Evolutionary conservation across 2,797 vertebrate species (phyloP).

Genomic region (Eulemur rubriventer): DNA sequence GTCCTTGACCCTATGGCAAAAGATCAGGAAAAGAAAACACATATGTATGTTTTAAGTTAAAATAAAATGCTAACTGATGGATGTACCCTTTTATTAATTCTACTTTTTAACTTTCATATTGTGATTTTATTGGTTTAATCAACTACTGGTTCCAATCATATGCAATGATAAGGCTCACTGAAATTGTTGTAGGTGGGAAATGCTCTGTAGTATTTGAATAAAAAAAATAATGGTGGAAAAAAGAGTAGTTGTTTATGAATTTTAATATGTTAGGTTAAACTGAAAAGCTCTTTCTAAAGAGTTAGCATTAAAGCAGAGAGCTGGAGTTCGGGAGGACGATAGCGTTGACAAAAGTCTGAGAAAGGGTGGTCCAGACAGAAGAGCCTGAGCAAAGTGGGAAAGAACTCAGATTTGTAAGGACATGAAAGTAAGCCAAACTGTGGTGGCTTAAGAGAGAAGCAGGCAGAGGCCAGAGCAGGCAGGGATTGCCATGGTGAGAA

Average conservation of each 20-base stretch:
- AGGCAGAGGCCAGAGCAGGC: background rate
- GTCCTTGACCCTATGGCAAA: background rate
- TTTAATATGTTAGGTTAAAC: background rate
- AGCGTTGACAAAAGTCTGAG: background rate
- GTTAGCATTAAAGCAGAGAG: background rate
- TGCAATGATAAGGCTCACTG: background rate
- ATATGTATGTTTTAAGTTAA: background rate
- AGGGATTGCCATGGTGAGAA: background rate
- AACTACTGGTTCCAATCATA: background rate
- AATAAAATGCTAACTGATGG: background rate
- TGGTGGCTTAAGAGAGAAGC: background rate
- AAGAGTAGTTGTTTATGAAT: background rate
- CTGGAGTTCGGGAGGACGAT: background rate
- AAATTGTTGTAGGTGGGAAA: background rate
- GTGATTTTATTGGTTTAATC: background rate
- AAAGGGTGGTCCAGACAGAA: background rate
- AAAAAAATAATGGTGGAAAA: background rate
- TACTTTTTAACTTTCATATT: background rate
- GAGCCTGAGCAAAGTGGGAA: background rate
- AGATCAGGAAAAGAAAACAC: background rate
- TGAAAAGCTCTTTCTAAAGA: background rate
- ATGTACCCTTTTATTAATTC: background rate
- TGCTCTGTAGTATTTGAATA: background rate
- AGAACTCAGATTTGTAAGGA: background rate
- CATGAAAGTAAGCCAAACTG: background rate